Percentiles rank a stretch among this genome's conserved stretches.
Conservation (phyloP, 1,140 invertebrate species). For the Neelides sp. region DNA sequence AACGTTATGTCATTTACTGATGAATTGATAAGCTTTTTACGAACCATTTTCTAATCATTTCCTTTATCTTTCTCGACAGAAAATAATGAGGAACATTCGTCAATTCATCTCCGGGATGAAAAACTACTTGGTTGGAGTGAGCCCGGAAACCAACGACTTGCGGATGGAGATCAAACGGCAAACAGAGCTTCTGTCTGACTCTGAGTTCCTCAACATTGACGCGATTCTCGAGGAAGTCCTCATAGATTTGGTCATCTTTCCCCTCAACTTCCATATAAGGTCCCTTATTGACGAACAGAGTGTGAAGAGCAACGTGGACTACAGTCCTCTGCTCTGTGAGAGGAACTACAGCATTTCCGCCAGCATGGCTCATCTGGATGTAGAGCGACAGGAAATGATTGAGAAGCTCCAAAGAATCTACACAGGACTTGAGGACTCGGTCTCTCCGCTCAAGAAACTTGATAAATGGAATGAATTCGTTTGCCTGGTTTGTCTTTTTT, state of each 20-base stretch:
- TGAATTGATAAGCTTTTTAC: too few species aligned
- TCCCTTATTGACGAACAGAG: conserved; percentile 15
- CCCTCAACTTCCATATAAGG: conserved; percentile 23
- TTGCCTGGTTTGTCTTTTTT: conserved; percentile 18
- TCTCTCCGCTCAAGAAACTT: conserved; percentile 26
- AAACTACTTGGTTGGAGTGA: conserved; percentile 27
- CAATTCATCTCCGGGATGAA: conserved; percentile 31
- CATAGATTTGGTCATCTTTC: conserved; percentile 27
- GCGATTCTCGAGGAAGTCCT: conserved; percentile 25
- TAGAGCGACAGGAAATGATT: conserved; percentile 2
- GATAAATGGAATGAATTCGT: conserved; percentile 31
- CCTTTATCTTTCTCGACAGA: conserved; percentile 8
- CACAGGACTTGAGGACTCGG: conserved; percentile 20
- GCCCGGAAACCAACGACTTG: conserved; percentile 22
- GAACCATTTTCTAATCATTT: too few species aligned
- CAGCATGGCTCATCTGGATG: conserved; percentile 8
- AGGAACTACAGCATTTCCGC: background rate
- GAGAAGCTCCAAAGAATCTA: conserved; percentile 25
- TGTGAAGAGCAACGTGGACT: background rate
- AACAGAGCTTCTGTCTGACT: conserved; percentile 24
- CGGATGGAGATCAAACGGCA: conserved; percentile 28
- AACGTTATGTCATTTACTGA: too few species aligned
- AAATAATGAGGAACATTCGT: conserved; percentile 28
- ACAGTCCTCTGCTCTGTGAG: background rate
- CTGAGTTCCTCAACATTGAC: conserved; percentile 27